Conservation (phyloP, 2,113 vertebrate species). For the Ageneiosus marmoratus region DNA sequence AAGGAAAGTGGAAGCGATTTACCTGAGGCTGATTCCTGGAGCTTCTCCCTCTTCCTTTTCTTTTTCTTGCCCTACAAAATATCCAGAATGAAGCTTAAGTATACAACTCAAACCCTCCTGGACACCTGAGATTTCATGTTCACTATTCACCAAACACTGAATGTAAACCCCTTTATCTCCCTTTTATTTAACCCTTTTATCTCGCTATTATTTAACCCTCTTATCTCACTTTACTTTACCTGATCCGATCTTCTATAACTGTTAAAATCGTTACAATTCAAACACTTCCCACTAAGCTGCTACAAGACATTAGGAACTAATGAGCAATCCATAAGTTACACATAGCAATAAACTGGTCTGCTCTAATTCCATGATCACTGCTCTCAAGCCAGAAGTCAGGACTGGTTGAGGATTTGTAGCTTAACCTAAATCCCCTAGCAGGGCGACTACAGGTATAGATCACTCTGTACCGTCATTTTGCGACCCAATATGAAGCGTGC, state of each 20-base stretch:
- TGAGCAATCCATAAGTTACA: slow-evolving; percentile 64
- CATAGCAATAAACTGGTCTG: slow-evolving; percentile 51
- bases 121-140: slow-evolving; percentile 64
- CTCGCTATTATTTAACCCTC: background rate
- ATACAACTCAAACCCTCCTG: slow-evolving; percentile 77
- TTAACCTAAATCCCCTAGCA: slow-evolving; percentile 72
- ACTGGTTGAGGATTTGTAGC: slow-evolving; percentile 71
- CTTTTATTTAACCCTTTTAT: background rate
- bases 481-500: slow-evolving; percentile 77
- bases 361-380: slow-evolving; percentile 60
- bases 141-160: slow-evolving; percentile 65
- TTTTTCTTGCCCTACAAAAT: slow-evolving; percentile 97
- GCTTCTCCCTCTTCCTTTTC: slow-evolving; percentile 99
- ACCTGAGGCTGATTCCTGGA: slow-evolving; percentile 96
- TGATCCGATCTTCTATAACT: background rate
- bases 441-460: slow-evolving; percentile 76
- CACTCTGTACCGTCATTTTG: slow-evolving; percentile 69
- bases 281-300: slow-evolving; percentile 10
- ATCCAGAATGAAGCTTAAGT: slow-evolving; percentile 74
- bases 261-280: background rate
- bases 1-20: slow-evolving; percentile 52
- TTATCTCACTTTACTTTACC: slow-evolving; percentile 2
- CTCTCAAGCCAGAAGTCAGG: slow-evolving; percentile 63
- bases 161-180: too few relatives aligned
- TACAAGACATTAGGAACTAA: slow-evolving; percentile 54